Conservation (phyloP, 2,797 vertebrate species). For the Sphenopsis melanotis region DNA sequence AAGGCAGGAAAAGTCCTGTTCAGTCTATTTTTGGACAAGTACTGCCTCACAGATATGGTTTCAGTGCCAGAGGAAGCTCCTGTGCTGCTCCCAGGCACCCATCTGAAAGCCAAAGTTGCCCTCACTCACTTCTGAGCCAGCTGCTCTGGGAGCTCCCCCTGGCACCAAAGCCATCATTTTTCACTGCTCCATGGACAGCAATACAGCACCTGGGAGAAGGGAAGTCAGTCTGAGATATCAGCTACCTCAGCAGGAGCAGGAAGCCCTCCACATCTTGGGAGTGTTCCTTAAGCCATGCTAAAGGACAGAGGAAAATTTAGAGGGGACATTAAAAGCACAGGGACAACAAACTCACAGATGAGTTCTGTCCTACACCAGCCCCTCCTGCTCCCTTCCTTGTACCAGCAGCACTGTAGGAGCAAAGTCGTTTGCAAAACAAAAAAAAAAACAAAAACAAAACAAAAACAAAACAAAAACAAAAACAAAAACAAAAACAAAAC, state of each 20-base stretch:
- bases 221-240: neutral
- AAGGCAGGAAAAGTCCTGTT: neutral
- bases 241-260: neutral
- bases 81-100: fast-evolving
- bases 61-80: neutral
- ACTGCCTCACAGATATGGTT: neutral
- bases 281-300: neutral
- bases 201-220: neutral
- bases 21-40: neutral
- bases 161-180: neutral
- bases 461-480: too few species aligned
- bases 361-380: neutral
- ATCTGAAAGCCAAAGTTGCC: neutral
- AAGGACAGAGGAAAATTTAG: neutral
- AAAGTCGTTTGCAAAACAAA: neutral
- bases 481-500: too few species aligned
- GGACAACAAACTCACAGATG: neutral
- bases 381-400: neutral
- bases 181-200: neutral
- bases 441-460: too few species aligned
- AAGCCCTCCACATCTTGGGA: neutral
- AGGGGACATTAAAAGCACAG: neutral
- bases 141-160: neutral
- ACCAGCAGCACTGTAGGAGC: neutral
- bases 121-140: neutral